A percentile compares a stretch with the other conserved stretches of the same genome.
These are phyloP conservation scores for Archegozetes longisetosus DNA, from an alignment of 1,140 invertebrate species.

Conservation along the genomic window DNA sequence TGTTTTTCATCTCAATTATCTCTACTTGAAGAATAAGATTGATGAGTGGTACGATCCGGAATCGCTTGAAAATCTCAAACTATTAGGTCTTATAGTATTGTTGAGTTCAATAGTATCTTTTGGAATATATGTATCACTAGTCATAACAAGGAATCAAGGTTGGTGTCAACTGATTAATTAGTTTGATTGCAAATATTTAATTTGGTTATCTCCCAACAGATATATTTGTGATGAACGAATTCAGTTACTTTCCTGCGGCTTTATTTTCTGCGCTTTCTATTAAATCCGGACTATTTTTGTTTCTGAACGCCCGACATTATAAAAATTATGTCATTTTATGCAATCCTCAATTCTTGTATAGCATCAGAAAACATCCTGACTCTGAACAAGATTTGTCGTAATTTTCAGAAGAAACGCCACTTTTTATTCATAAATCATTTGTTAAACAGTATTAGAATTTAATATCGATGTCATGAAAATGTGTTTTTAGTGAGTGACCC, in stretches of 20 bases:
- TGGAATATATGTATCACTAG: background rate
- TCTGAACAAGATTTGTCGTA: too few species aligned
- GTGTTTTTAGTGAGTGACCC: too few species aligned
- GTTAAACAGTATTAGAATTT: too few species aligned
- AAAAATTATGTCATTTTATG: background rate
- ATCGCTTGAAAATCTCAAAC: background rate
- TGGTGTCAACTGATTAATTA: background rate
- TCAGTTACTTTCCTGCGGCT: background rate
- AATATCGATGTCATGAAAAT: too few species aligned
- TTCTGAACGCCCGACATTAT: background rate
- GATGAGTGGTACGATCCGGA: background rate
- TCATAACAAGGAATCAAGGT: background rate
- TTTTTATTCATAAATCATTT: too few species aligned
- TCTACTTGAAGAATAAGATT: background rate
- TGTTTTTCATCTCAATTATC: background rate
- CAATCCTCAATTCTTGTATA: background rate
- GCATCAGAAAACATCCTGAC: too few species aligned
- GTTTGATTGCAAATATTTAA: background rate
- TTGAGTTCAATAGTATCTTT: background rate
- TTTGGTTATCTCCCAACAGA: background rate
- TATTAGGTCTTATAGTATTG: background rate
- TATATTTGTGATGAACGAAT: background rate
- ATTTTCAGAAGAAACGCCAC: too few species aligned
- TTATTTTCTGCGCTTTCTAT: background rate
- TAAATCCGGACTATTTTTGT: background rate